Percentiles rank a stretch among this genome's conserved stretches.
These are phyloP conservation scores for Boloria euphrosyne DNA, from an alignment of 2,888 invertebrate genomes.

Conservation along the genomic window DNA sequence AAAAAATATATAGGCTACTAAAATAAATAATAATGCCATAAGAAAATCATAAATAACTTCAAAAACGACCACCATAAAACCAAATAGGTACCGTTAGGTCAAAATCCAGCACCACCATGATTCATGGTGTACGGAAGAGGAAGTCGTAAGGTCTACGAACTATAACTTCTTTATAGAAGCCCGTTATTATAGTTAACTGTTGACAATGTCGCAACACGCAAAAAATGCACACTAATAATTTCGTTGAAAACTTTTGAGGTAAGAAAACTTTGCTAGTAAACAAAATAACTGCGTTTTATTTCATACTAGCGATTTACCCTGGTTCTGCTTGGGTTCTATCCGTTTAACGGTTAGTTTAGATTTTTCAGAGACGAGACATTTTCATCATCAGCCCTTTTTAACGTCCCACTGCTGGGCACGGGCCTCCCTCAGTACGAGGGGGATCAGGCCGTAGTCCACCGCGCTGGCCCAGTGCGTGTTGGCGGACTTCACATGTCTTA, in stretches of 20 bases:
- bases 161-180: conserved; percentile 22
- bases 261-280: too few relatives aligned
- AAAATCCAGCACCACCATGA: neutral
- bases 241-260: neutral
- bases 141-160: conserved; percentile 32
- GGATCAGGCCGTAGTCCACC: too few relatives aligned
- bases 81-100: neutral
- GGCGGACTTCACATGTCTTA: too few relatives aligned
- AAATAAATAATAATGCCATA: neutral
- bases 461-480: too few relatives aligned
- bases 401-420: too few relatives aligned
- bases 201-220: conserved; percentile 21
- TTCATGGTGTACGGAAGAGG: conserved; percentile 31
- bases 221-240: conserved; percentile 2
- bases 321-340: too few relatives aligned
- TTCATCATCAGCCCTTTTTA: too few relatives aligned
- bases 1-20: neutral
- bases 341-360: too few relatives aligned
- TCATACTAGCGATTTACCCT: neutral
- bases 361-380: too few relatives aligned
- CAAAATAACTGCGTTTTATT: neutral
- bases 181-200: conserved; percentile 25
- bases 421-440: too few relatives aligned
- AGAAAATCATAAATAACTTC: neutral
- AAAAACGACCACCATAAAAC: neutral